Conservation (phyloP, 2,113 vertebrate genomes). For the Syrrhaptes paradoxus region DNA sequence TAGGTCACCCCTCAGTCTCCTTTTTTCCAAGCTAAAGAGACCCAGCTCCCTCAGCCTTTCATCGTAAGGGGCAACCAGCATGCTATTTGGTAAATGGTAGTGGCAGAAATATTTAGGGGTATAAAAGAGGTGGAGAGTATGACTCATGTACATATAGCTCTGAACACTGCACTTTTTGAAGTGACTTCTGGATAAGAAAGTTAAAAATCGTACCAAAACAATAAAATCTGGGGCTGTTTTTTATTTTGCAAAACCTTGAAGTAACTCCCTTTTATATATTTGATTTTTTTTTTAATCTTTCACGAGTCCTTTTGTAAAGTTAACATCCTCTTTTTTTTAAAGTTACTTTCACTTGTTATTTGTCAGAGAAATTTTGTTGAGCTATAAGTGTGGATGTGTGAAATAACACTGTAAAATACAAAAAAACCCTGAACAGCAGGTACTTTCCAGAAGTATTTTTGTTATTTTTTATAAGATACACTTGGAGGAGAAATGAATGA, state of each 20-base stretch:
- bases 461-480: not conserved
- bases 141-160: not conserved
- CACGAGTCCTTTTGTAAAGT: not conserved
- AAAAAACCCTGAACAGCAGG: not conserved
- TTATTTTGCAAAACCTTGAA: not conserved
- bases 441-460: conserved; percentile 5
- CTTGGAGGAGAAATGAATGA: not conserved
- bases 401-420: not conserved
- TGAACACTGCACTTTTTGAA: not conserved
- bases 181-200: not conserved
- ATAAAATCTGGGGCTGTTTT: not conserved
- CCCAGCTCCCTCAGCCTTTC: no score
- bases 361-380: not conserved
- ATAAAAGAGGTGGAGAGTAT: not conserved
- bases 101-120: not conserved
- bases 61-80: not conserved
- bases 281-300: not conserved
- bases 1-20: no score
- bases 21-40: no score
- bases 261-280: not conserved
- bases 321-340: not conserved
- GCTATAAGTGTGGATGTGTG: not conserved
- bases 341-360: not conserved
- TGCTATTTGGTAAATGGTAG: not conserved
- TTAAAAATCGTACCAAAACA: not conserved